A percentile compares a stretch with the other conserved stretches of the same genome.
These are phyloP conservation scores for Marcusenius ussheri DNA, from an alignment of 2,113 vertebrate genomes.

Conservation along the genomic window DNA sequence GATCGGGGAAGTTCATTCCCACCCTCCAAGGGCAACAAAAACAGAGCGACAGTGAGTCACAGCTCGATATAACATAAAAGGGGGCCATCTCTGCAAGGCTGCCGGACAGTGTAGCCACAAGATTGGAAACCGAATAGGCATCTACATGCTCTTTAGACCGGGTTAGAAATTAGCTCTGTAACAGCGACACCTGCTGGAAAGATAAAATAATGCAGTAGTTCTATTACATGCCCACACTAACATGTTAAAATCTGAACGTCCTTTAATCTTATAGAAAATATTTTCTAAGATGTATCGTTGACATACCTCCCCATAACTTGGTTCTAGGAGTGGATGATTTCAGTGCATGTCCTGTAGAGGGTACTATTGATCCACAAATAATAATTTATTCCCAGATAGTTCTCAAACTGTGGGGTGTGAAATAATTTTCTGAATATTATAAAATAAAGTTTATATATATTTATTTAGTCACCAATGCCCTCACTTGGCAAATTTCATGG, in stretches of 20 bases:
- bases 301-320: not conserved
- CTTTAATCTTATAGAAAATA: not conserved
- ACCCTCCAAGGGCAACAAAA: not conserved
- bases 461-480: not conserved
- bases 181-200: not conserved
- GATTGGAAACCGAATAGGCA: not conserved
- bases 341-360: not conserved
- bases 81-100: not conserved
- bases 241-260: not conserved
- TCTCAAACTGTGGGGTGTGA: not conserved
- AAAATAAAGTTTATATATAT: not conserved
- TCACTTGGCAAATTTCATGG: not conserved
- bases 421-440: too few species aligned
- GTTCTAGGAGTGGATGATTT: not conserved
- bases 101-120: not conserved
- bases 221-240: not conserved
- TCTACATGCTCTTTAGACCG: not conserved
- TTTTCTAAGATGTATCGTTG: not conserved
- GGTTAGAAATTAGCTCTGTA: not conserved
- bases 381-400: not conserved
- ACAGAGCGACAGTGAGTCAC: not conserved
- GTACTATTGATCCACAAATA: not conserved
- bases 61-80: not conserved
- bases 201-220: not conserved
- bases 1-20: not conserved